Percentiles rank a stretch among this genome's conserved stretches.
Conservation (phyloP, 2,888 invertebrate genomes). For the Mongoloraphidia duomilia region DNA sequence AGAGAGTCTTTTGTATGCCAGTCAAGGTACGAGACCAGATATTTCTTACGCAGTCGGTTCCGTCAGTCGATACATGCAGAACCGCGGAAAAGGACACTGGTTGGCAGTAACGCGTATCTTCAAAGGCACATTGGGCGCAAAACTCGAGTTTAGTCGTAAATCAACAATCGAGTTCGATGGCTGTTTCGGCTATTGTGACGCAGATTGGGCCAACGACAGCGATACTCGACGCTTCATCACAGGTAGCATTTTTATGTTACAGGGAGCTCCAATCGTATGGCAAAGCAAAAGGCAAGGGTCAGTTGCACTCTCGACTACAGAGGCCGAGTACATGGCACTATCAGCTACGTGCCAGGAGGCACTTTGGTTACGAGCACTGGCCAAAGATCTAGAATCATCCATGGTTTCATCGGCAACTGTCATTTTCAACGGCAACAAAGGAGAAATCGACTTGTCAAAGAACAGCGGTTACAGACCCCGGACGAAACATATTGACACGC, state of each 20-base stretch:
- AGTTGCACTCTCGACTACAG: too few species aligned
- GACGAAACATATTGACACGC: too few species aligned
- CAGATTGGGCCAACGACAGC: not conserved
- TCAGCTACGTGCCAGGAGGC: not conserved
- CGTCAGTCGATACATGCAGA: not conserved
- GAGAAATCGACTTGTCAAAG: too few species aligned
- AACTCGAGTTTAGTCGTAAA: not conserved
- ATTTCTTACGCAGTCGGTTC: not conserved
- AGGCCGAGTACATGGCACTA: too few species aligned
- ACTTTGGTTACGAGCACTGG: too few species aligned
- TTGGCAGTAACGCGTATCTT: constrained; percentile 3
- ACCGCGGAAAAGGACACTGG: constrained; percentile 5
- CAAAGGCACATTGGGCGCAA: constrained; percentile 3
- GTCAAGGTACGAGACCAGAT: constrained; percentile 3
- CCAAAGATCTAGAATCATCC: too few species aligned
- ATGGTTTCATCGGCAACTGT: too few species aligned
- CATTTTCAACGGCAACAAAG: too few species aligned
- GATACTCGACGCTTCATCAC: not conserved
- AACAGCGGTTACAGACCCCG: too few species aligned
- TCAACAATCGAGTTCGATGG: not conserved
- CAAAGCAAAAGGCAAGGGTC: not conserved
- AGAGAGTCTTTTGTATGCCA: not conserved
- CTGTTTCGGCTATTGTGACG: not conserved
- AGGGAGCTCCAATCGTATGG: not conserved
- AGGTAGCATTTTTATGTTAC: not conserved